Base-by-base conservation (phyloP, 2,888 invertebrate genomes). In the Podotricha telesiphe region DNA sequence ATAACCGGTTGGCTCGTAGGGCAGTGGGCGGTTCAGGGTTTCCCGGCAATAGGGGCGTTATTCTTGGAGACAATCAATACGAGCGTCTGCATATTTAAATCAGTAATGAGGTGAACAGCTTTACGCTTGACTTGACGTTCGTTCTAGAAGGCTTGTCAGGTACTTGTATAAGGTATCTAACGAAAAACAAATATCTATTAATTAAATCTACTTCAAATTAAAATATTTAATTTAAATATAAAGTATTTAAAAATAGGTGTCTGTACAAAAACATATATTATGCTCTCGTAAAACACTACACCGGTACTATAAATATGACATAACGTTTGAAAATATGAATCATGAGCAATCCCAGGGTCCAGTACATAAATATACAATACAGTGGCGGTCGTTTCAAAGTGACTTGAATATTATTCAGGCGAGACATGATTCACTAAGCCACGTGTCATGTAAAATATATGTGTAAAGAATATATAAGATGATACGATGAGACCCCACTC, bases 51-150 rank as follows among this genome's bases (percentile, higher is more conserved):
- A 79, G 82, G 82, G 82, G 81, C 69, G 86, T 86, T 91, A 91
- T 92, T 92, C 90, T 90, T 86, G 84, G 90, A 86, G 87, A 91
- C 89, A 91, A 91, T 92, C 92, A 84, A 92, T 91, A 91, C 85
- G 70, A 75, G 76, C 82, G 87, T 90, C 87, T 89, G 89, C 88
- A 90, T 92, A 91, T 91, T 91, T 90, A 91, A 90, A 88, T 87
- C 85, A 83, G 80, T 81, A 77, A 82, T 86, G 84, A 77, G 70
- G 76, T 69, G 65, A 76, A 74, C 65, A 67, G 69, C 72, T 77
- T 70, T 42, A 68, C 68, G 64, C 65, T 70, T 63, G 61, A 70
- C 64, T 69, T 69, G 45, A 50, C 45, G 17, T 61, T 17, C n/a
- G n/a, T 47, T 28, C 51, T 45, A 59, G 20, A 61, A 37, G 19